Evolutionary conservation across 2,797 vertebrate species (phyloP), one percentile per base, ranked within the genome.

Genomic region (Arvicola amphibius): DNA sequence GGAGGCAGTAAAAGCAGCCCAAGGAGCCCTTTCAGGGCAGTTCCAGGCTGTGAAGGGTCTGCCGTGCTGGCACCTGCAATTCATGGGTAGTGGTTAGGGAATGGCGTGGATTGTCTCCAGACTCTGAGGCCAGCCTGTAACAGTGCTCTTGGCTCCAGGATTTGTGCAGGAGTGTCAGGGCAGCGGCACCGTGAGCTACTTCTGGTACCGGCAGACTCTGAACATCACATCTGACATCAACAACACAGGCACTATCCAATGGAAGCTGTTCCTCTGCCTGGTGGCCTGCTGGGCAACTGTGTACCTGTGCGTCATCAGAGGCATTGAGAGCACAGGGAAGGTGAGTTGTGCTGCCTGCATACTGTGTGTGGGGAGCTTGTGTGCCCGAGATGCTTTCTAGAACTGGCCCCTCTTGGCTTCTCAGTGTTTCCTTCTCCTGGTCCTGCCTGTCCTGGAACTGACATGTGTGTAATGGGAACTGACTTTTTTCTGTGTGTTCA

Each of bases 171-270:
- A 99, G 97, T 99, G 99, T 96, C 97, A 97, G 32, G 94, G 98
- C 93, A 99, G 99, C 87, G 99, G 99, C 0, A 6, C 99, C 0
- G 99, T 99, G 51, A 99, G 98, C 98, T 99, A 99, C 95, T 99
- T 99, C 98, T 99, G 99, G 99, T 99, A 99, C 97, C 99, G 99
- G 11, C 96, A 98, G 97, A 99, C 99, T 0, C 98, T 99, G 96
- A 99, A 99, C 97, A 98, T 99, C 98, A 98, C 99, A 0, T 80
- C 98, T 0, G 97, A 99, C 96, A 98, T 99, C 1, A 88, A 94
- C 0, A 96, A 92, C 69, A 99, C 96, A 0, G 99, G 99, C 40
- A 98, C 98, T 0, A 17, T 99, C 81, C 99, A 99, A 96, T 99
- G 99, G 99, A 98, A 98, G 98, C 88, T 99, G 81, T 98, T 99